Percentiles rank a stretch among this genome's conserved stretches.
Conservation (phyloP, 2,888 invertebrate genomes). For the Hymenopus coronatus region DNA sequence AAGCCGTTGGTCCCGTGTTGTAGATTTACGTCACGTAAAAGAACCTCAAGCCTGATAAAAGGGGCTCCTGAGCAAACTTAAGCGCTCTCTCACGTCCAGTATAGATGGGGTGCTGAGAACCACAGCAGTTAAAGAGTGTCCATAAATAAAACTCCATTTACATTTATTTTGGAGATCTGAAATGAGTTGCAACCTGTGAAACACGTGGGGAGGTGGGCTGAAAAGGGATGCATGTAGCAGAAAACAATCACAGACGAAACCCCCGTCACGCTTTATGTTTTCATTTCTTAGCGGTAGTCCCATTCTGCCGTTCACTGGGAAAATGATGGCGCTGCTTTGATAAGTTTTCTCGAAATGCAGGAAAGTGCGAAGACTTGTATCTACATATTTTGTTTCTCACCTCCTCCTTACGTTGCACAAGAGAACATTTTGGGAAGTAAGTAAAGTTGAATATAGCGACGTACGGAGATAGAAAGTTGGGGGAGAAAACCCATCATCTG, state of each 20-base stretch:
- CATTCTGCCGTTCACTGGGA: not conserved
- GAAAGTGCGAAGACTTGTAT: not conserved
- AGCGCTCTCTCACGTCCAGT: no score
- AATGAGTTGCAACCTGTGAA: no score
- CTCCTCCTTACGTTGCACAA: not conserved
- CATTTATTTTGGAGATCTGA: no score
- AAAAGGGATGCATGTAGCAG: not conserved
- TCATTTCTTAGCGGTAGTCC: not conserved
- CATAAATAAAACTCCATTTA: no score
- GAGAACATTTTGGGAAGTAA: not conserved
- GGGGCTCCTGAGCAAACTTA: no score
- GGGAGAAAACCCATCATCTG: not conserved
- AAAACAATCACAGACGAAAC: not conserved
- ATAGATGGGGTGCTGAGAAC: no score
- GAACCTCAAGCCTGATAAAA: no score
- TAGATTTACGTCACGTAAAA: no score
- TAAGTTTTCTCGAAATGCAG: not conserved
- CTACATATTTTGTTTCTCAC: not conserved
- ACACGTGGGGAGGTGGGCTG: not conserved
- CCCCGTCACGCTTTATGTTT: not conserved
- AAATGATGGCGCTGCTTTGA: not conserved
- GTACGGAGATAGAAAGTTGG: not conserved
- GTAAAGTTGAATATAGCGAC: no score
- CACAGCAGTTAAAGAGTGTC: no score
- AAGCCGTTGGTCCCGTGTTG: no score